A percentile compares a stretch with the other conserved stretches of the same genome.
phyloP scores from a whole-genome alignment of 2,888 invertebrate species.

The Auanema sp. region DNA sequence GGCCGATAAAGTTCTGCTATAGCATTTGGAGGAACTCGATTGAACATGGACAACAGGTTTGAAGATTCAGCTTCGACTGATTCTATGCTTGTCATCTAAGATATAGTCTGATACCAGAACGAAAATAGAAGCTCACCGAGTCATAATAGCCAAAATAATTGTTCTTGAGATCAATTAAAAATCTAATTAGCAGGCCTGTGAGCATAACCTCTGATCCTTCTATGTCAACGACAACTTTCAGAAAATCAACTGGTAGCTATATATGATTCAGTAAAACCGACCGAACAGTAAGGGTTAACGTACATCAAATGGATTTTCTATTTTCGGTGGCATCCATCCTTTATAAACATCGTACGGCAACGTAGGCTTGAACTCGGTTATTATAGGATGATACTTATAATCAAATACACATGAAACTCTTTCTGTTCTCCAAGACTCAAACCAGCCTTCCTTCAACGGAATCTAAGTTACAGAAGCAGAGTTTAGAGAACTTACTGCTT shows the following conservation, averaged over 20 bases:
- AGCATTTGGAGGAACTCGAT: slow-evolving; percentile 22
- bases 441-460: slow-evolving; percentile 38
- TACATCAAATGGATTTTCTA: slow-evolving; percentile 37
- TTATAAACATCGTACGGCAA: slow-evolving; percentile 26
- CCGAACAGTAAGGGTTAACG: too few relatives aligned
- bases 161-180: slow-evolving; percentile 71
- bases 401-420: slow-evolving; percentile 41
- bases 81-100: neutral
- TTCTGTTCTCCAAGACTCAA: slow-evolving; percentile 57
- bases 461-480: too few relatives aligned
- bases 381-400: slow-evolving; percentile 48
- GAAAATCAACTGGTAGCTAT: slow-evolving; percentile 81
- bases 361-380: slow-evolving; percentile 27
- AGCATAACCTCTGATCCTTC: slow-evolving; percentile 88
- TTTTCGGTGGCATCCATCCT: slow-evolving; percentile 30
- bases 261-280: too few relatives aligned
- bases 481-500: too few relatives aligned
- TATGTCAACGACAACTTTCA: slow-evolving; percentile 88
- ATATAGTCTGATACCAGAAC: neutral
- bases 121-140: slow-evolving; percentile 42
- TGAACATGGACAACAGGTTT: slow-evolving; percentile 21
- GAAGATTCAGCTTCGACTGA: neutral
- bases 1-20: slow-evolving; percentile 45
- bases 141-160: slow-evolving; percentile 97
- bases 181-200: slow-evolving; percentile 86